Evolutionary conservation across 2,797 vertebrate genomes (phyloP).

Genomic region (Liparis tanakae): DNA sequence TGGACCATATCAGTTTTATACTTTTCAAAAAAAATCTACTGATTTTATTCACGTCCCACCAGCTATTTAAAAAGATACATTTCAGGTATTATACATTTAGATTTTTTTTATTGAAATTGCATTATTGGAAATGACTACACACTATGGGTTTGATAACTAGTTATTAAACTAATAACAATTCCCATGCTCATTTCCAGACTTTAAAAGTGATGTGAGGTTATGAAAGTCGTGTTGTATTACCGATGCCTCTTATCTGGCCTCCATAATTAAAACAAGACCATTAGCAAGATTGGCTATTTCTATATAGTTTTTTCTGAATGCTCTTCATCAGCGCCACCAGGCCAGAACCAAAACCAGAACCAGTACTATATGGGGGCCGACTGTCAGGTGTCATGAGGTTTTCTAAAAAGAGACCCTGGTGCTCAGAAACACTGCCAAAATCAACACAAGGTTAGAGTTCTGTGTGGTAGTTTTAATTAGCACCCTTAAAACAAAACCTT

Average conservation of each 20-base stretch:
- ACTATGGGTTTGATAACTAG: not conserved
- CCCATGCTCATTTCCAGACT: not conserved
- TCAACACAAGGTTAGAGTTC: too few relatives aligned
- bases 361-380: too few relatives aligned
- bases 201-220: not conserved
- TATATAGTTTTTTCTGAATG: not conserved
- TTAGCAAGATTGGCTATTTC: not conserved
- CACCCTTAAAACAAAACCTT: slow-evolving; percentile 17
- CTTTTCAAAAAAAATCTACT: not conserved
- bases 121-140: not conserved
- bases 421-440: too few relatives aligned
- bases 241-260: not conserved
- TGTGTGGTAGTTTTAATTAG: too few relatives aligned
- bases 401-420: too few relatives aligned
- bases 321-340: not conserved
- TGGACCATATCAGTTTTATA: slow-evolving; percentile 7
- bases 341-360: not conserved
- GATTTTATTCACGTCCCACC: slow-evolving; percentile 3
- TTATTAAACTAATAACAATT: not conserved
- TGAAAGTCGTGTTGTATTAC: not conserved
- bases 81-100: not conserved
- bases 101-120: not conserved
- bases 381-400: too few relatives aligned
- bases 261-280: not conserved
- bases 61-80: not conserved